Conservation (phyloP, 2,797 vertebrate species). For the Morelia viridis region DNA sequence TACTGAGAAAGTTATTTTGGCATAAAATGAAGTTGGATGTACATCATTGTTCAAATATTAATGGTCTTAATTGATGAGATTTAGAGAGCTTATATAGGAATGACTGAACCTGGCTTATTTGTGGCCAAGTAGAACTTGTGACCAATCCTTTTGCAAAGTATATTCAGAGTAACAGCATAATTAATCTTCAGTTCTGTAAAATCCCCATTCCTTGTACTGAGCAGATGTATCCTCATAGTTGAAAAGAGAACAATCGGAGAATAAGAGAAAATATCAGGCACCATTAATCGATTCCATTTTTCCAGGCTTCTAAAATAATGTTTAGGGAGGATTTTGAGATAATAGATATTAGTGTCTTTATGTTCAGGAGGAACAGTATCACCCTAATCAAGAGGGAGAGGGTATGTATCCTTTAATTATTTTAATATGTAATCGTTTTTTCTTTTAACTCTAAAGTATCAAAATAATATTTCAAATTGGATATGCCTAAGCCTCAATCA, state of each 20-base stretch:
- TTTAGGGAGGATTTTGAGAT: neutral
- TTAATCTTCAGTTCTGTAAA: neutral
- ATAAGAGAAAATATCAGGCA: neutral
- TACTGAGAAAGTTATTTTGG: neutral
- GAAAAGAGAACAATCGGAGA: neutral
- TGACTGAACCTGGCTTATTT: neutral
- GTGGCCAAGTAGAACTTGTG: neutral
- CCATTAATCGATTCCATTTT: neutral
- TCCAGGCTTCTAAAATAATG: neutral
- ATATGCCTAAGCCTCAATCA: neutral
- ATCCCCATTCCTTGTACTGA: neutral
- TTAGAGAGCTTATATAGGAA: neutral
- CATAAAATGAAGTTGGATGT: neutral
- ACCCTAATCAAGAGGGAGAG: neutral
- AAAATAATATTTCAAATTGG: neutral
- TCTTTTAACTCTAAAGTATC: neutral
- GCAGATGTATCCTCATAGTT: neutral
- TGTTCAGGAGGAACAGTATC: neutral
- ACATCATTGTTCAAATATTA: neutral
- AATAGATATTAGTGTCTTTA: neutral
- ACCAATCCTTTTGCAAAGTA: neutral
- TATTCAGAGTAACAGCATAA: neutral
- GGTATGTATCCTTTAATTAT: neutral
- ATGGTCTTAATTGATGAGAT: neutral
- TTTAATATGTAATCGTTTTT: neutral